These are phyloP conservation scores for Periophthalmodon schlosseri DNA, from an alignment of 2,113 vertebrate genomes.

Conservation along the genomic window DNA sequence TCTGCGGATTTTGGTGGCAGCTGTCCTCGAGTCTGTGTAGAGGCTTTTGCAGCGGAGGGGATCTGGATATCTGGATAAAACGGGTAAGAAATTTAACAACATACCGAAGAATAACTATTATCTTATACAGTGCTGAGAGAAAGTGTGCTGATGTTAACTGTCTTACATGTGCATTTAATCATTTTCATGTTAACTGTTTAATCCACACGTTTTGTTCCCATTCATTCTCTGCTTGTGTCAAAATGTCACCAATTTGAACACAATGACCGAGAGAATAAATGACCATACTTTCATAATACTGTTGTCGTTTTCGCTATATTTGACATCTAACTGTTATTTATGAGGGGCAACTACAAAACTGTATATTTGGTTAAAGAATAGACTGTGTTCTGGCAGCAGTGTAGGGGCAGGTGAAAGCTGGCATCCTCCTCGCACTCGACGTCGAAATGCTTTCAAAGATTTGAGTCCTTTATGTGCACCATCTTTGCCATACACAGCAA, in stretches of 20 bases:
- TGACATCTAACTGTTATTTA: background rate
- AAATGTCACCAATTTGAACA: background rate
- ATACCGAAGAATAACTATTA: background rate
- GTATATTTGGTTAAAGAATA: background rate
- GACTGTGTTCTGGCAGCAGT: background rate
- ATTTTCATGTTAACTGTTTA: background rate
- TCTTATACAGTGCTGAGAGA: no score
- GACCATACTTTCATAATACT: background rate
- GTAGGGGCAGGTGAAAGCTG: background rate
- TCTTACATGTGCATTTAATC: background rate
- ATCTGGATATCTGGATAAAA: constrained; percentile 24
- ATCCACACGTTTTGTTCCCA: background rate
- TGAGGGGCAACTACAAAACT: background rate
- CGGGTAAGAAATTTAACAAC: constrained; percentile 29
- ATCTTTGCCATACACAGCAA: constrained; percentile 23
- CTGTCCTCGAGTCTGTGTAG: constrained; percentile 60
- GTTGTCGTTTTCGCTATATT: background rate
- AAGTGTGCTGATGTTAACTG: background rate
- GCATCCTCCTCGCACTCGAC: background rate
- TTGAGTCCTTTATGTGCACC: constrained; percentile 12
- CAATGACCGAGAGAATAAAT: background rate
- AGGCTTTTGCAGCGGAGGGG: constrained; percentile 23
- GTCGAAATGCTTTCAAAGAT: constrained; percentile 29
- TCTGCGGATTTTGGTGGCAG: constrained; percentile 63
- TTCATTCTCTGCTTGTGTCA: background rate